These are phyloP conservation scores for Periparus ater DNA, from an alignment of 2,797 vertebrate genomes.

Conservation along the genomic window DNA sequence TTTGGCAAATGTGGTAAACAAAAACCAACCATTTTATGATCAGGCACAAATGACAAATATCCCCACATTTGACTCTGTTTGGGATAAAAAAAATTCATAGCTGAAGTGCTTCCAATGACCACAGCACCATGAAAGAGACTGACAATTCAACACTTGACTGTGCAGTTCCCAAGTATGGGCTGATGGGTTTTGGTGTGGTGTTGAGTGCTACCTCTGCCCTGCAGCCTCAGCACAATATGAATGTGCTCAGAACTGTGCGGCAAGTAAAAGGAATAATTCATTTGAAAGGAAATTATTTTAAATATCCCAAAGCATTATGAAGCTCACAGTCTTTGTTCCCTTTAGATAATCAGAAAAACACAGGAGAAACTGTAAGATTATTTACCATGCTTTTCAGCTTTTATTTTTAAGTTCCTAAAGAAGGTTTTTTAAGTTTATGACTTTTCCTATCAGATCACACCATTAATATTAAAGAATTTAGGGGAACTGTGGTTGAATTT, in stretches of 20 bases:
- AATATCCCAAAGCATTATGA: not conserved
- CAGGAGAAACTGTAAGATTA: not conserved
- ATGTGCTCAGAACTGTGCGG: not conserved
- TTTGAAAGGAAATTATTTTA: not conserved
- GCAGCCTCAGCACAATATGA: not conserved
- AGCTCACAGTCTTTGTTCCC: not conserved
- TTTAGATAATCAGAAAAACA: not conserved
- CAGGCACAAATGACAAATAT: not conserved
- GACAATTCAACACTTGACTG: not conserved
- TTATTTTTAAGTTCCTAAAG: not conserved
- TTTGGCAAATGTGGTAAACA: not conserved
- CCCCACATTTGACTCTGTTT: not conserved
- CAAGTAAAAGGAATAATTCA: not conserved
- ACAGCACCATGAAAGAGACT: not conserved
- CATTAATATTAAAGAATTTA: not conserved
- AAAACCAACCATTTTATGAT: not conserved
- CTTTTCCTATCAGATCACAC: not conserved
- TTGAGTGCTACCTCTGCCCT: not conserved
- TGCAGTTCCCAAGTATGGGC: not conserved
- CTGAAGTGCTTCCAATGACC: not conserved
- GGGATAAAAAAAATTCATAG: not conserved
- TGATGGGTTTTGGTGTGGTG: not conserved
- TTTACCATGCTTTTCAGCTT: not conserved
- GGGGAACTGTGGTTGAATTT: not conserved
- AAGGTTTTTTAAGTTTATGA: not conserved